Percentiles rank a stretch among this genome's conserved stretches.
Evolutionary conservation across 2,113 vertebrate species (phyloP).

Genomic region (Lagopus leucura): DNA sequence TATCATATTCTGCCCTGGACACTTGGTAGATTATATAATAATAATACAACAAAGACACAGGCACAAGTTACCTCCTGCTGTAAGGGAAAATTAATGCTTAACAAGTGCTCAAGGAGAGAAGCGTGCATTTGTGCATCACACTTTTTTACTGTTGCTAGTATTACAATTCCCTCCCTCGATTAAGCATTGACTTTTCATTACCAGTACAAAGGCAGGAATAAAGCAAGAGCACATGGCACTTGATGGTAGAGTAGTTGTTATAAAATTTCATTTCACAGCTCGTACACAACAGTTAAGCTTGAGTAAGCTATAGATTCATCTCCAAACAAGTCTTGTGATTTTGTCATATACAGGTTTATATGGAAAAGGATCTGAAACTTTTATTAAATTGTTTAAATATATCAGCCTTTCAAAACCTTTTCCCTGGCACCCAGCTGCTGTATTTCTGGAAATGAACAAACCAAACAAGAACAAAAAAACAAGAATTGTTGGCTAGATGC

Average conservation of each 20-base stretch:
- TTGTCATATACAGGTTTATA: background rate
- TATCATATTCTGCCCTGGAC: background rate
- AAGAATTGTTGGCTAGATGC: background rate
- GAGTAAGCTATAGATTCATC: background rate
- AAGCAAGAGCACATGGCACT: background rate
- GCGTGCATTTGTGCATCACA: accelerated
- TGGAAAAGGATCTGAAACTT: background rate
- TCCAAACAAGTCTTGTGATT: background rate
- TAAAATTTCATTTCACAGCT: background rate
- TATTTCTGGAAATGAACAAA: background rate
- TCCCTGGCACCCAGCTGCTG: background rate
- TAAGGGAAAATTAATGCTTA: background rate
- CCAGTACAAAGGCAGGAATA: background rate
- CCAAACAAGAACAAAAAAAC: background rate
- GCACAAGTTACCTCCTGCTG: background rate
- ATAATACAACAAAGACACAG: background rate
- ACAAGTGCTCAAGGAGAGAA: background rate
- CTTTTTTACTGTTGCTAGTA: background rate
- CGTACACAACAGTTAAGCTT: background rate
- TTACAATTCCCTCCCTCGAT: background rate
- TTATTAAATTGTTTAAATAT: background rate
- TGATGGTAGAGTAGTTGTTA: background rate
- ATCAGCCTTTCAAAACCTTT: background rate
- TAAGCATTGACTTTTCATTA: background rate
- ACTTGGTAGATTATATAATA: background rate